These are phyloP conservation scores for Amblyraja radiata DNA, from an alignment of 2,797 vertebrate species.

Conservation along the genomic window DNA sequence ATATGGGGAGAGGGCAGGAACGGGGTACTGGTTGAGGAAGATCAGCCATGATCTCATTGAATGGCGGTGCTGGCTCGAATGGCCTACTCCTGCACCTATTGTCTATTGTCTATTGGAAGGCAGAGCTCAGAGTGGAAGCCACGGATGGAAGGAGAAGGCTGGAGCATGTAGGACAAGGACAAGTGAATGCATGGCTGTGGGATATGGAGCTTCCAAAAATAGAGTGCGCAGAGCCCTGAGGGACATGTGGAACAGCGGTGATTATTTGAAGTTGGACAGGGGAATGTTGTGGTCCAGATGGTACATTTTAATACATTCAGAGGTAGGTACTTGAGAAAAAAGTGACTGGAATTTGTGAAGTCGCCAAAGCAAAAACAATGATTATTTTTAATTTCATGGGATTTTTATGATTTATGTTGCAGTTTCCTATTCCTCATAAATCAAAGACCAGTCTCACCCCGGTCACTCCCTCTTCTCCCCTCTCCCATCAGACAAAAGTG, in stretches of 20 bases:
- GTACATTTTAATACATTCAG: not conserved
- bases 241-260: not conserved
- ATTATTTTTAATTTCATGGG: not conserved
- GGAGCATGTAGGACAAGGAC: slow-evolving; percentile 22
- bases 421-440: not conserved
- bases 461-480: too few relatives aligned
- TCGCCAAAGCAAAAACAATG: not conserved
- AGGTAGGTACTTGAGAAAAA: not conserved
- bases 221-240: not conserved
- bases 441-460: too few relatives aligned
- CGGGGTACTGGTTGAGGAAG: too few relatives aligned
- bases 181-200: not conserved
- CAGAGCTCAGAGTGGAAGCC: too few relatives aligned
- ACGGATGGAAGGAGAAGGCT: not conserved
- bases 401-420: not conserved
- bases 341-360: not conserved
- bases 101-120: too few relatives aligned
- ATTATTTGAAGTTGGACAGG: slow-evolving; percentile 25
- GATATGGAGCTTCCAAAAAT: not conserved
- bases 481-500: too few relatives aligned
- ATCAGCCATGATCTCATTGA: too few relatives aligned
- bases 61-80: too few relatives aligned
- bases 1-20: too few relatives aligned
- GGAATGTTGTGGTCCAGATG: not conserved
- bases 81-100: too few relatives aligned